A percentile compares a stretch with the other conserved stretches of the same genome.
Conservation (phyloP, 2,113 vertebrate genomes). For the Syngnathus floridae region DNA sequence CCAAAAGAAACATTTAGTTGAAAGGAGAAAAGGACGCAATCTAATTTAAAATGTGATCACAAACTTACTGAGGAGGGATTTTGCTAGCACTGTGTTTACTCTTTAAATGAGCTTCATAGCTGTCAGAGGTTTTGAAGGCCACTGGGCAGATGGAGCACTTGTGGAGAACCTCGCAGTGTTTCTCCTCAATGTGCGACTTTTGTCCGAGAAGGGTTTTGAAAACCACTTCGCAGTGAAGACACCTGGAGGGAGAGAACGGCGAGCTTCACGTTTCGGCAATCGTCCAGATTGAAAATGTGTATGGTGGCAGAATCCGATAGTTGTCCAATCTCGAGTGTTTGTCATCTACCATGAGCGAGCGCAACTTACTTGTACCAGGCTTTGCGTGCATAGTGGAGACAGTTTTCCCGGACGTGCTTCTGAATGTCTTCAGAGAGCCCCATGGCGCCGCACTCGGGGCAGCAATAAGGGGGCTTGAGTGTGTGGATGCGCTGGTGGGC, state of each 20-base stretch:
- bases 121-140: constrained; percentile 86
- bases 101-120: constrained; percentile 77
- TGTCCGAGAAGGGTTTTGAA: constrained; percentile 82
- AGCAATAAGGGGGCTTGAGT: constrained; percentile 92
- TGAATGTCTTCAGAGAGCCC: constrained; percentile 89
- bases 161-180: constrained; percentile 89
- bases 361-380: constrained; percentile 84
- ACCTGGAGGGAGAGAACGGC: constrained; percentile 65
- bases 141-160: constrained; percentile 89
- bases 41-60: too few species aligned
- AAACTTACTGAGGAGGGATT: constrained; percentile 80
- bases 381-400: constrained; percentile 91
- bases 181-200: constrained; percentile 87
- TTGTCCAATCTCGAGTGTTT: neutral
- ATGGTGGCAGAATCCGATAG: too few species aligned
- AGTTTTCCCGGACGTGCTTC: constrained; percentile 93
- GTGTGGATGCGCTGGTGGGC: constrained; percentile 88
- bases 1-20: neutral
- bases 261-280: too few species aligned
- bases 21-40: neutral
- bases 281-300: too few species aligned
- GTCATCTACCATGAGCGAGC: too few species aligned
- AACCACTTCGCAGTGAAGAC: constrained; percentile 89
- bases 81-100: constrained; percentile 75
- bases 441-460: constrained; percentile 87